A percentile compares a stretch with the other conserved stretches of the same genome.
phyloP scores from a whole-genome alignment of 2,797 vertebrate genomes.

The Falco concolor region DNA sequence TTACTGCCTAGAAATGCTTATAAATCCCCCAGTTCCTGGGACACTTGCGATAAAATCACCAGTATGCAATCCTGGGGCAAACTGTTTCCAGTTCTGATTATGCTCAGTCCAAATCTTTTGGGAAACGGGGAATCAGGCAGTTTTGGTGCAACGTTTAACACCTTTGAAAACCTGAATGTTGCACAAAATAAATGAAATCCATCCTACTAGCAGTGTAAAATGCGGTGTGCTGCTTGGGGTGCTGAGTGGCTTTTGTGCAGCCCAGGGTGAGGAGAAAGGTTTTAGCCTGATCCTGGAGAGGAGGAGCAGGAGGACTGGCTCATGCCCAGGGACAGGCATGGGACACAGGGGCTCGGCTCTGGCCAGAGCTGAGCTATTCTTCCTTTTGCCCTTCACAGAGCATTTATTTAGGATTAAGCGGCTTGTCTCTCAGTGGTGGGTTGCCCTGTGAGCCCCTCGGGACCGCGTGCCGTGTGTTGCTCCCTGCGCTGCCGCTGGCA shows the following conservation, averaged over 20 bases:
- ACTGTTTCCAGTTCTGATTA: not conserved
- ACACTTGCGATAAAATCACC: not conserved
- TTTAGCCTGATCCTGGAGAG: not conserved
- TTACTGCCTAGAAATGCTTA: not conserved
- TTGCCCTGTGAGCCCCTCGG: not conserved
- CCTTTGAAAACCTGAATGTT: not conserved
- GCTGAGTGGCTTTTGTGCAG: not conserved
- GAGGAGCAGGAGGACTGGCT: not conserved
- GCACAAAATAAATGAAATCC: not conserved
- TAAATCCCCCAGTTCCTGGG: not conserved
- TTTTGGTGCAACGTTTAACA: not conserved
- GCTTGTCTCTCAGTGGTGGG: not conserved
- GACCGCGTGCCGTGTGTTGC: not conserved
- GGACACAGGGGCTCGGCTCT: rapidly evolving
- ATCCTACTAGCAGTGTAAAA: not conserved
- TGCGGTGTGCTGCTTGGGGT: not conserved
- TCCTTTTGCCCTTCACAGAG: not conserved
- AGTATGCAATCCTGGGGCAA: not conserved
- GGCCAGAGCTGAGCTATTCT: not conserved
- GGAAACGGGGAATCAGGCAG: not conserved
- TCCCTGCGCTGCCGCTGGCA: not conserved
- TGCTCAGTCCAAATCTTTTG: not conserved
- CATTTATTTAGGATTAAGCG: not conserved
- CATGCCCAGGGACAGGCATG: not conserved
- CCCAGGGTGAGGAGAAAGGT: not conserved